Evolutionary conservation across 2,113 vertebrate species (phyloP).

Genomic region (Trochalopteron elliotii): DNA sequence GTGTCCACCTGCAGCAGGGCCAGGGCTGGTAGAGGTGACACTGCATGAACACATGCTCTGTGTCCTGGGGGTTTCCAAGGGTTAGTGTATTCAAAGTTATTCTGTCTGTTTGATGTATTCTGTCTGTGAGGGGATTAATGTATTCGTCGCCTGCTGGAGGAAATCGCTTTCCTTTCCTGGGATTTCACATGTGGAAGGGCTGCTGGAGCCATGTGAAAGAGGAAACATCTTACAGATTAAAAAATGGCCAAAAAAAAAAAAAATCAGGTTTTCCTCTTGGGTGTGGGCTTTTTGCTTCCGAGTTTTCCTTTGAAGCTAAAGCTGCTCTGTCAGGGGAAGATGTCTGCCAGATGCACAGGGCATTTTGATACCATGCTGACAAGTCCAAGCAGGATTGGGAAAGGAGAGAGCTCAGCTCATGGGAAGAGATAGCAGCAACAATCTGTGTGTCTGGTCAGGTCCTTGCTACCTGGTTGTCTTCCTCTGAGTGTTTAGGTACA

Average conservation of each 20-base stretch:
- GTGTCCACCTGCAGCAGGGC: not conserved
- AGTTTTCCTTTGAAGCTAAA: conserved; percentile 37
- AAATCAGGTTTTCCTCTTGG: conserved; percentile 2
- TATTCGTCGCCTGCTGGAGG: not conserved
- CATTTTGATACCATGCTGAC: not conserved
- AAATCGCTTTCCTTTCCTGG: conserved; percentile 30
- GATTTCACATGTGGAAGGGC: conserved; percentile 19
- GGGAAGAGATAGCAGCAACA: not conserved
- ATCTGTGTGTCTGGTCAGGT: not conserved
- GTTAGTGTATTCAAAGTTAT: not conserved
- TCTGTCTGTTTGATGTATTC: not conserved
- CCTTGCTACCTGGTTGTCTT: not conserved
- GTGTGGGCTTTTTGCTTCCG: conserved; percentile 3
- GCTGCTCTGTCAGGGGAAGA: not conserved
- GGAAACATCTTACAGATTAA: conserved; percentile 31
- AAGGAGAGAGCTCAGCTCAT: not conserved
- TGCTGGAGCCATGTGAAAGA: not conserved
- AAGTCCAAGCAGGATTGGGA: not conserved
- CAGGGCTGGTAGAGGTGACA: not conserved
- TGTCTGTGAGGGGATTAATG: not conserved
- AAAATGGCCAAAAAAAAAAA: not conserved
- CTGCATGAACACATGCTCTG: not conserved
- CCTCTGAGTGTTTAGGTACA: not conserved
- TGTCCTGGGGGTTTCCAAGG: not conserved
- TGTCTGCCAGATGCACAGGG: not conserved